phyloP scores from a whole-genome alignment of 2,113 vertebrate genomes.

The Prunella fulvescens region DNA sequence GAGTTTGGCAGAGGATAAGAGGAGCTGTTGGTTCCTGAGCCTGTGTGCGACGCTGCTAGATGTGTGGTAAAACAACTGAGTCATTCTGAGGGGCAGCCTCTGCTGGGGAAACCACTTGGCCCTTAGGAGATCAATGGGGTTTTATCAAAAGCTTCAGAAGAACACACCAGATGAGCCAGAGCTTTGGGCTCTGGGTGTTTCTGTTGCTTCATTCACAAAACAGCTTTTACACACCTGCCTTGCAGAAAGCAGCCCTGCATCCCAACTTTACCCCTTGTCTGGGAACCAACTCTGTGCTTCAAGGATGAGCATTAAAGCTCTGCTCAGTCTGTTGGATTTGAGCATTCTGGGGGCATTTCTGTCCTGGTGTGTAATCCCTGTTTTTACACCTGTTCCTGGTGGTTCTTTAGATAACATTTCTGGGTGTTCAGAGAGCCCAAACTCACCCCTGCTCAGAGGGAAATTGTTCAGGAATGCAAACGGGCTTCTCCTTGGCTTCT shows the following conservation, averaged over 20 bases:
- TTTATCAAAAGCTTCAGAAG: not conserved
- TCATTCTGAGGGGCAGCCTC: not conserved
- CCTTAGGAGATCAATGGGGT: not conserved
- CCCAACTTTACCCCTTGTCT: not conserved
- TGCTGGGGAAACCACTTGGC: not conserved
- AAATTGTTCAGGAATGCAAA: not conserved
- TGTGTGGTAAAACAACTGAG: not conserved
- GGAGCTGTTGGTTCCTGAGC: slow-evolving; percentile 13
- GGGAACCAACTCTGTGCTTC: not conserved
- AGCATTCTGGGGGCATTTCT: not conserved
- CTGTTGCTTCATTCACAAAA: not conserved
- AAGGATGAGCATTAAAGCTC: not conserved
- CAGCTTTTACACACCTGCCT: not conserved
- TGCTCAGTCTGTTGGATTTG: not conserved
- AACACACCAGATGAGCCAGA: not conserved
- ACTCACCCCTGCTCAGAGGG: not conserved
- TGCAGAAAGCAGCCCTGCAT: not conserved
- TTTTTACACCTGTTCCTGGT: rapidly evolving
- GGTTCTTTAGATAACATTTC: not conserved
- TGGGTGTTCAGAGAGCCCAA: not conserved
- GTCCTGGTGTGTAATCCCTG: not conserved
- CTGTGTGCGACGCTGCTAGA: not conserved
- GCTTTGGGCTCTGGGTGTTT: not conserved
- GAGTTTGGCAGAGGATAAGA: slow-evolving; percentile 30
- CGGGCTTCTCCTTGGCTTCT: not conserved